These are phyloP conservation scores for Arrhopalites spinosus DNA, from an alignment of 2,888 invertebrate genomes.

Conservation along the genomic window DNA sequence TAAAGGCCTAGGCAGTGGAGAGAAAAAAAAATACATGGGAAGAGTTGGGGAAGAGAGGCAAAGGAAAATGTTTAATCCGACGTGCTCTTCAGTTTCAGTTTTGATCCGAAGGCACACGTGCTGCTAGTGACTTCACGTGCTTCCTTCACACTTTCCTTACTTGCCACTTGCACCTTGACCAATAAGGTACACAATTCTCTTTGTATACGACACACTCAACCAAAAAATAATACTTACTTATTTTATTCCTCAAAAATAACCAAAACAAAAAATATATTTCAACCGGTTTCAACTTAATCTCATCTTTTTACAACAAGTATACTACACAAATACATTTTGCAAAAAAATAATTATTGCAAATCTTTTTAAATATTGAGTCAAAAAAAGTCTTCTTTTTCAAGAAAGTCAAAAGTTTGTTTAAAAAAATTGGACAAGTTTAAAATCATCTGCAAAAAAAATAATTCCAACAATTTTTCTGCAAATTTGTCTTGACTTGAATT, in stretches of 20 bases:
- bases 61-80: constrained; percentile 45
- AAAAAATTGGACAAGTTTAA: no score
- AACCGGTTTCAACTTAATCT: no score
- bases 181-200: constrained; percentile 47
- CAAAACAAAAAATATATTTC: no score
- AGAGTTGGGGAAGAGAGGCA: constrained; percentile 3
- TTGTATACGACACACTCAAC: constrained; percentile 23
- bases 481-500: no score
- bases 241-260: constrained; percentile 2
- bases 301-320: no score
- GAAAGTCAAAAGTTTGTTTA: no score
- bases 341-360: no score
- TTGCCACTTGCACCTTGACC: constrained; percentile 53
- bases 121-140: constrained; percentile 48
- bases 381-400: no score
- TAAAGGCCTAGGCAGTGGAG: background rate
- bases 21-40: background rate
- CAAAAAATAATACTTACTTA: background rate
- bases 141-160: constrained; percentile 43
- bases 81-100: constrained; percentile 44
- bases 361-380: no score
- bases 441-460: no score
- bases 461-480: no score
- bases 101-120: constrained; percentile 50
- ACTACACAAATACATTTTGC: no score